phyloP scores from a whole-genome alignment of 1,140 invertebrate species.

The Samia ricini region DNA sequence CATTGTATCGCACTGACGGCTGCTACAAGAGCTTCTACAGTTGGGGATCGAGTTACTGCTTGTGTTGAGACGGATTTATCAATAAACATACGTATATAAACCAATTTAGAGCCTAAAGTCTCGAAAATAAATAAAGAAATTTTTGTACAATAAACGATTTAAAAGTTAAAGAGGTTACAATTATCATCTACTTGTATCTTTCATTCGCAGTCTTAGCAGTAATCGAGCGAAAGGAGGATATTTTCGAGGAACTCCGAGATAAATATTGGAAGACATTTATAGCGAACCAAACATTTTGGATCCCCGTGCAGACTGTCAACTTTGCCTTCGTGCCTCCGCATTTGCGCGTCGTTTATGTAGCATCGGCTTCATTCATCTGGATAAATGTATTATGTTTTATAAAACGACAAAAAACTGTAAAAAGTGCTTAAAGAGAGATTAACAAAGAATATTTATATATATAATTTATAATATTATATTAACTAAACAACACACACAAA shows the following conservation, averaged over 20 bases:
- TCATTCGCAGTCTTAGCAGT: slow-evolving; percentile 83
- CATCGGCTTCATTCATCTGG: slow-evolving; percentile 85
- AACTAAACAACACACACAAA: too few species aligned
- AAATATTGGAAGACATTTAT: slow-evolving; percentile 86
- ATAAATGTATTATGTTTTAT: slow-evolving; percentile 88
- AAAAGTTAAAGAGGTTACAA: neutral
- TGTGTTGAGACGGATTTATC: too few species aligned
- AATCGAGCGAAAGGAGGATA: slow-evolving; percentile 82
- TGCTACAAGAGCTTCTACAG: too few species aligned
- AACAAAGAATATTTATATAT: neutral
- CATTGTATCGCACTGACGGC: too few species aligned
- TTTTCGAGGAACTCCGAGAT: slow-evolving; percentile 83
- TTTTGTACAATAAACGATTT: too few species aligned
- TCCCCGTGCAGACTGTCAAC: slow-evolving; percentile 87
- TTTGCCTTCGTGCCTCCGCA: slow-evolving; percentile 83
- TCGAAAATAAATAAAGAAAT: too few species aligned
- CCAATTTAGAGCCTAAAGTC: too few species aligned
- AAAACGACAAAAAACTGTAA: slow-evolving; percentile 78
- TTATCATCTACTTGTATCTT: slow-evolving; percentile 2
- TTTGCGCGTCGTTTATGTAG: slow-evolving; percentile 85
- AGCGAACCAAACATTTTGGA: slow-evolving; percentile 87
- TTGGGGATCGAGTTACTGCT: too few species aligned
- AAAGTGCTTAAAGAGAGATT: neutral
- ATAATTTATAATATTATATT: too few species aligned
- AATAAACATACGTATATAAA: too few species aligned